These are phyloP conservation scores for Dione juno DNA, from an alignment of 2,888 invertebrate species.

Conservation along the genomic window DNA sequence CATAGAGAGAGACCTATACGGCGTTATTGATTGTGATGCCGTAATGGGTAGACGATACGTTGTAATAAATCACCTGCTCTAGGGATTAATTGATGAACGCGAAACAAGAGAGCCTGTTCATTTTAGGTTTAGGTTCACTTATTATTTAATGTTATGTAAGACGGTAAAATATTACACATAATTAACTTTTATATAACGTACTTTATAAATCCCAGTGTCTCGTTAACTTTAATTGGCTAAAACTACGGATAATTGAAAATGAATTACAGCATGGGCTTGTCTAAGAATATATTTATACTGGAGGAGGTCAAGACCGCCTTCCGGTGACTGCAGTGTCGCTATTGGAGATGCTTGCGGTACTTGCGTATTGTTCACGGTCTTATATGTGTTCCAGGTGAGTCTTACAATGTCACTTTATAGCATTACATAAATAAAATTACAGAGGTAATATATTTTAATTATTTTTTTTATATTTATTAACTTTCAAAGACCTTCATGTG, in stretches of 20 bases:
- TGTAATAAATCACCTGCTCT: constrained; percentile 66
- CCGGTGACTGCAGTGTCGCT: constrained; percentile 45
- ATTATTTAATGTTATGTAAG: not conserved
- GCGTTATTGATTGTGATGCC: constrained; percentile 75
- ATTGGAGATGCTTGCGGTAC: constrained; percentile 52
- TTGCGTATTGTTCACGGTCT: constrained; percentile 50
- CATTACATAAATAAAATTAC: constrained; percentile 2
- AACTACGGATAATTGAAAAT: constrained; percentile 32
- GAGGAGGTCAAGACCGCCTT: constrained; percentile 47
- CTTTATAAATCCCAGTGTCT: not conserved
- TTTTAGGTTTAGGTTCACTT: constrained; percentile 8
- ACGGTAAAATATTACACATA: not conserved
- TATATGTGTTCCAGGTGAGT: not conserved
- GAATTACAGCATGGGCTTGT: constrained; percentile 32
- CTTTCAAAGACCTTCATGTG: constrained; percentile 72
- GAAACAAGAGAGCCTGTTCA: constrained; percentile 44
- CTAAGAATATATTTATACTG: constrained; percentile 44
- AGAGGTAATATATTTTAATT: constrained; percentile 4
- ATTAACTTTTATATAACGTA: constrained; percentile 5
- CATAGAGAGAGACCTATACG: constrained; percentile 51
- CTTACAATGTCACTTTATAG: not conserved
- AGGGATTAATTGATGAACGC: constrained; percentile 49
- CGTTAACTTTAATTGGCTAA: constrained; percentile 29
- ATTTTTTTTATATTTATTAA: constrained; percentile 60
- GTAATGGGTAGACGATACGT: constrained; percentile 66